Percentiles rank a stretch among this genome's conserved stretches.
These are phyloP conservation scores for Drosophila kanapiae DNA, from an alignment of 1,140 invertebrate genomes.

Conservation along the genomic window DNA sequence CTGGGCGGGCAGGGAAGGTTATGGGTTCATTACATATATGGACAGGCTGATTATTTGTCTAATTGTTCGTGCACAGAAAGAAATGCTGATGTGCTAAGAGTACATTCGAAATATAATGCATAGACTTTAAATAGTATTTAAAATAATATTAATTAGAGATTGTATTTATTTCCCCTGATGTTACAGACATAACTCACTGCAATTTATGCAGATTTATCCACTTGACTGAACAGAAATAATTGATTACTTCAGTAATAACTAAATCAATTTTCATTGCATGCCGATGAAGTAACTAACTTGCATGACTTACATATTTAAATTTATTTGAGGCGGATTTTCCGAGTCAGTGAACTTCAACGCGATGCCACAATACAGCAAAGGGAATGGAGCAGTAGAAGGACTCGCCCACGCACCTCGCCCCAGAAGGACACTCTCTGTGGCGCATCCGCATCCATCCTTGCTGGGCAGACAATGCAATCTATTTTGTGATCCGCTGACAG, in stretches of 20 bases:
- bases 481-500: slow-evolving; percentile 69
- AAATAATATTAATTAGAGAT: not conserved
- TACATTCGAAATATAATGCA: not conserved
- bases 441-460: slow-evolving; percentile 25
- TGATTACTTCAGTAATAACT: slow-evolving; percentile 3
- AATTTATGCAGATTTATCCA: slow-evolving; percentile 9
- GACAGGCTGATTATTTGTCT: slow-evolving; percentile 25
- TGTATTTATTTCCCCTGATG: not conserved
- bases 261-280: slow-evolving; percentile 24
- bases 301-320: slow-evolving; percentile 16
- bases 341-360: slow-evolving; percentile 65
- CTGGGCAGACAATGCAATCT: slow-evolving; percentile 55
- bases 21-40: slow-evolving; percentile 35
- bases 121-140: not conserved
- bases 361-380: not conserved
- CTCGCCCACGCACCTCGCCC: slow-evolving; percentile 44
- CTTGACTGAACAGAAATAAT: slow-evolving; percentile 22
- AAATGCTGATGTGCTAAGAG: not conserved
- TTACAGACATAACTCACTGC: not conserved
- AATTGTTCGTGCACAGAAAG: slow-evolving; percentile 2
- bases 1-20: slow-evolving; percentile 10
- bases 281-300: slow-evolving; percentile 24
- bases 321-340: slow-evolving; percentile 41
- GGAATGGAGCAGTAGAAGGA: not conserved
- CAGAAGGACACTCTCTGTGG: slow-evolving; percentile 45